Conservation (phyloP, 1,140 invertebrate genomes). For the Leptopilina clavipes region DNA sequence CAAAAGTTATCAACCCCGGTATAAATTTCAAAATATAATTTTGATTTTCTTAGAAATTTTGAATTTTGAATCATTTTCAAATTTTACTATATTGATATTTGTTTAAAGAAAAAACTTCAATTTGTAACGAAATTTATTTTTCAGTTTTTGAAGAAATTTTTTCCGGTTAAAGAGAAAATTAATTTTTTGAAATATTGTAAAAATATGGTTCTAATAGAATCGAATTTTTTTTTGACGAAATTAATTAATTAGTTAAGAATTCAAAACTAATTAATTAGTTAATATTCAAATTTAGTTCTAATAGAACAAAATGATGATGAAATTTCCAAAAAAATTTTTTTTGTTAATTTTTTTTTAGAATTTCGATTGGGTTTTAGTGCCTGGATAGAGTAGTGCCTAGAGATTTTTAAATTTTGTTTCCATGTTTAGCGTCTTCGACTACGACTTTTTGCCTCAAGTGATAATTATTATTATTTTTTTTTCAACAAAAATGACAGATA, state of each 20-base stretch:
- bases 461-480: constrained; percentile 29
- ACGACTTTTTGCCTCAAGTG: constrained; percentile 47
- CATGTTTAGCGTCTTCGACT: constrained; percentile 51
- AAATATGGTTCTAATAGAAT: neutral
- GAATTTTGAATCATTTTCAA: too few species aligned
- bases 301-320: neutral
- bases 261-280: neutral
- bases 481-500: constrained; percentile 12
- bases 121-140: neutral
- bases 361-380: constrained; percentile 67
- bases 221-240: neutral
- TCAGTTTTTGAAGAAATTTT: neutral
- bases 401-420: constrained; percentile 39
- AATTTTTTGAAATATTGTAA: too few species aligned
- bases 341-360: constrained; percentile 44
- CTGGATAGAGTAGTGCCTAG: constrained; percentile 73
- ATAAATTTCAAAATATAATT: too few species aligned
- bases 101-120: neutral
- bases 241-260: constrained; percentile 16
- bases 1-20: too few species aligned
- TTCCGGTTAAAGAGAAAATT: too few species aligned
- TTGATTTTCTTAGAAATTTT: too few species aligned
- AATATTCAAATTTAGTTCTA: constrained; percentile 2
- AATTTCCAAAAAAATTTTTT: constrained; percentile 33
- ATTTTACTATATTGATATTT: too few species aligned